phyloP scores from a whole-genome alignment of 2,888 invertebrate genomes.

The Euspilapteryx auroguttella region DNA sequence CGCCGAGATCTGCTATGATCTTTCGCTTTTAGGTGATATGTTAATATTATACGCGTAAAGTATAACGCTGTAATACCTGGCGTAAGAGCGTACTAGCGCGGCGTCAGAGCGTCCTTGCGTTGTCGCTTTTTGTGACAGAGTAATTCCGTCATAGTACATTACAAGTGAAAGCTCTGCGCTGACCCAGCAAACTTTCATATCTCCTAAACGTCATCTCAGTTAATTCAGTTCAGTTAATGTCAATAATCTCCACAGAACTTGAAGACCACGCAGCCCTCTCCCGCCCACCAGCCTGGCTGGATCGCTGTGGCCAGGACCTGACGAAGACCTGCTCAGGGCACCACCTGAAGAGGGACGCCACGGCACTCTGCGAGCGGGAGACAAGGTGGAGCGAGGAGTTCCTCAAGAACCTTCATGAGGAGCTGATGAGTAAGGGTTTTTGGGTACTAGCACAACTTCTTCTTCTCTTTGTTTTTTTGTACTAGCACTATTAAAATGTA shows the following conservation, averaged over 20 bases:
- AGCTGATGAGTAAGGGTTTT: conserved; percentile 50
- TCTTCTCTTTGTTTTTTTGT: background rate
- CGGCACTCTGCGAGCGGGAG: conserved; percentile 57
- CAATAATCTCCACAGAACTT: conserved; percentile 18
- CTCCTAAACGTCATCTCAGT: too few species aligned
- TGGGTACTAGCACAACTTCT: background rate
- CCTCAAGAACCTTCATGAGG: conserved; percentile 59
- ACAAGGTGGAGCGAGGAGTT: conserved; percentile 69
- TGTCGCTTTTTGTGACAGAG: too few species aligned
- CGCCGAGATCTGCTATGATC: conserved; percentile 33
- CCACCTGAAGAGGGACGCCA: conserved; percentile 26
- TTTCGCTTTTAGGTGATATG: background rate
- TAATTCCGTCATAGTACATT: too few species aligned
- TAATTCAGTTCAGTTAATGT: too few species aligned
- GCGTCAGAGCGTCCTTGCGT: too few species aligned
- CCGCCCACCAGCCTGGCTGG: conserved; percentile 52
- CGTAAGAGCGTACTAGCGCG: too few species aligned
- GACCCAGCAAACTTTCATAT: too few species aligned
- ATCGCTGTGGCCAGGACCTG: conserved; percentile 27
- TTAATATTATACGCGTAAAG: background rate
- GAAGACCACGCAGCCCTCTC: conserved; percentile 50
- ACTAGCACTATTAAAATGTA: too few species aligned
- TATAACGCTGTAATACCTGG: too few species aligned
- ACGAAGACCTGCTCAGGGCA: conserved; percentile 39
- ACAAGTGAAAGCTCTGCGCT: too few species aligned